Base-by-base conservation (phyloP, 2,113 vertebrate genomes). In the Mastomys coucha region DNA sequence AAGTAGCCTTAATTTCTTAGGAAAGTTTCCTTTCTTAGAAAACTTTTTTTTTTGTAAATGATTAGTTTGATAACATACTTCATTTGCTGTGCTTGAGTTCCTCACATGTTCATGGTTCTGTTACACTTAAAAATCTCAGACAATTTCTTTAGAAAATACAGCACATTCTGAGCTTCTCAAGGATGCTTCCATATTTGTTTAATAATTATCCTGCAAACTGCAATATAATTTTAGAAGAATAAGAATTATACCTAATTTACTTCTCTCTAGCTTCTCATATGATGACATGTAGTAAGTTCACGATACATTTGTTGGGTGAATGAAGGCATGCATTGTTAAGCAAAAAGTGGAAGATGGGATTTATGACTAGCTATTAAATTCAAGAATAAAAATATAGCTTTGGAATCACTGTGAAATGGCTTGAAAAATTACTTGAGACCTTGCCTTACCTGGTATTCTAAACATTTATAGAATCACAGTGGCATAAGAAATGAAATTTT, bases 381-480 rank as follows among this genome's bases (percentile, higher is more conserved):
- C 36, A 95, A 91, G 51, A 94, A 93, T 90, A 95, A 96, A 93
- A 77, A 17, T 87, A 93, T 67, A 89, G 33, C 42, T 87, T 78
- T 89, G n/a, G 51, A 95, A 93, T 94, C 96, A 90, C 39, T 96
- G 75, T 97, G 94, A 97, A 97, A 96, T 90, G 93, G 75, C 51
- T 93, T 96, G 89, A 96, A 96, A 91, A 94, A 89, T 93, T 89
- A 80, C 63, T 94, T 76, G 78, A 91, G 31, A 93, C 78, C 75
- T 36, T 91, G 88, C 84, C 85, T 26, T 94, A 45, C 65, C 31
- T 65, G 33, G 53, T 91, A 85, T 88, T 94, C 69, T 86, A 78
- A 93, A 93, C 89, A n/a, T 51, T 95, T 31, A 20, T n/a, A 82
- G 75, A 94, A 88, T 96, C 58, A 81, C 67, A 69, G 26, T 65